These are phyloP conservation scores for Galago senegalensis DNA, from an alignment of 2,797 vertebrate species.

Conservation along the genomic window DNA sequence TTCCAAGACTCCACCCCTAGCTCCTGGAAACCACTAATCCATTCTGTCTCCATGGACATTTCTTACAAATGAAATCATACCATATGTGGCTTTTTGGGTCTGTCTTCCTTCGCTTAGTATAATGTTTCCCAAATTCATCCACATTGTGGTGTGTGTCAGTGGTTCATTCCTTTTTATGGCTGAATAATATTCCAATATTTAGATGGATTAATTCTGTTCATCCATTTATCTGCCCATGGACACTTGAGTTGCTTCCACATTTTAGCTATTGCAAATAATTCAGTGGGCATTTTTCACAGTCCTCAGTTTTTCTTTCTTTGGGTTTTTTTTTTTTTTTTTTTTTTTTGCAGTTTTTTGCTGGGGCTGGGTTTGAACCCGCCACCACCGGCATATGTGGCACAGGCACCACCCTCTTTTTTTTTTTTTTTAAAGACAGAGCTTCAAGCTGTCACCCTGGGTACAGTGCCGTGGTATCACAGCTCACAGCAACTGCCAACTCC, in stretches of 20 bases:
- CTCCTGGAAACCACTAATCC: not conserved
- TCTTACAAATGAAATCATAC: not conserved
- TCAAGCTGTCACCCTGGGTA: too few species aligned
- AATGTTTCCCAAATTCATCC: not conserved
- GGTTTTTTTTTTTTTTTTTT: too few species aligned
- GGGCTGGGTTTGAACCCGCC: too few species aligned
- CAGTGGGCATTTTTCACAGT: not conserved
- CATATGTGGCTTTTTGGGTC: not conserved
- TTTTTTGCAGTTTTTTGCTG: too few species aligned
- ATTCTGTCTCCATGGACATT: not conserved
- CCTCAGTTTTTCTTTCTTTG: not conserved
- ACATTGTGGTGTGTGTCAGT: not conserved
- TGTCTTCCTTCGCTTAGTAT: not conserved
- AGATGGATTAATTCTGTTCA: not conserved
- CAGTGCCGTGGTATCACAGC: too few species aligned
- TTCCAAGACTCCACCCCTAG: not conserved
- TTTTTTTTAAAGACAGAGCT: too few species aligned
- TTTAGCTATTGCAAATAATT: not conserved
- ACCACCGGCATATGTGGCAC: too few species aligned
- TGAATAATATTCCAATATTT: not conserved
- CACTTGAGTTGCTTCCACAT: not conserved
- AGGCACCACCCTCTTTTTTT: too few species aligned
- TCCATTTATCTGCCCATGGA: not conserved
- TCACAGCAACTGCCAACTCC: too few species aligned
- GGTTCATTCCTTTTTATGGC: not conserved